These are phyloP conservation scores for Chymomyza caudatula DNA, from an alignment of 2,888 invertebrate genomes.

Conservation along the genomic window DNA sequence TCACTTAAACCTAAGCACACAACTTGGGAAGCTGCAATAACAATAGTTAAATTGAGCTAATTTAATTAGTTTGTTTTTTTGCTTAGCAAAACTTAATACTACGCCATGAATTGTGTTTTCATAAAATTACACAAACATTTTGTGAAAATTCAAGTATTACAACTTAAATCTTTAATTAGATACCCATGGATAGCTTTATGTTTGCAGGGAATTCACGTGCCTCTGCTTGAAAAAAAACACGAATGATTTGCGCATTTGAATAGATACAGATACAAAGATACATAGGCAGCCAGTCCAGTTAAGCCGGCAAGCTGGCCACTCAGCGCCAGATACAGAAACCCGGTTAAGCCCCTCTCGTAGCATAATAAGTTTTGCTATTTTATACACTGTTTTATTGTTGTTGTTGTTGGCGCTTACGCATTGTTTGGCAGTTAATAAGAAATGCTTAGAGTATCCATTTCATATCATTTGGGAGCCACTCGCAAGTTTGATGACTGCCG, in stretches of 20 bases:
- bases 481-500: constrained; percentile 36
- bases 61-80: not conserved
- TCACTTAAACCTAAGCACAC: too few species aligned
- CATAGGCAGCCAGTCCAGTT: not conserved
- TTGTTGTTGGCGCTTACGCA: constrained; percentile 29
- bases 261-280: constrained; percentile 1
- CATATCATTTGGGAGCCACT: constrained; percentile 43
- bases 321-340: not conserved
- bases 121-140: not conserved
- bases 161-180: not conserved
- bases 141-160: not conserved
- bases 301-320: not conserved
- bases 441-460: constrained; percentile 46
- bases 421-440: constrained; percentile 58
- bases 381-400: not conserved
- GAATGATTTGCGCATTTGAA: constrained; percentile 42
- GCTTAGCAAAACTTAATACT: not conserved
- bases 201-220: too few species aligned
- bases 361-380: constrained; percentile 56
- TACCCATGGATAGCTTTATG: not conserved
- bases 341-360: not conserved
- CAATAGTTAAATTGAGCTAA: not conserved
- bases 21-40: not conserved
- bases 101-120: constrained; percentile 26
- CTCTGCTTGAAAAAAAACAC: constrained; percentile 19